These are phyloP conservation scores for Threskiornis aethiopicus DNA, from an alignment of 2,797 vertebrate genomes.

Conservation along the genomic window DNA sequence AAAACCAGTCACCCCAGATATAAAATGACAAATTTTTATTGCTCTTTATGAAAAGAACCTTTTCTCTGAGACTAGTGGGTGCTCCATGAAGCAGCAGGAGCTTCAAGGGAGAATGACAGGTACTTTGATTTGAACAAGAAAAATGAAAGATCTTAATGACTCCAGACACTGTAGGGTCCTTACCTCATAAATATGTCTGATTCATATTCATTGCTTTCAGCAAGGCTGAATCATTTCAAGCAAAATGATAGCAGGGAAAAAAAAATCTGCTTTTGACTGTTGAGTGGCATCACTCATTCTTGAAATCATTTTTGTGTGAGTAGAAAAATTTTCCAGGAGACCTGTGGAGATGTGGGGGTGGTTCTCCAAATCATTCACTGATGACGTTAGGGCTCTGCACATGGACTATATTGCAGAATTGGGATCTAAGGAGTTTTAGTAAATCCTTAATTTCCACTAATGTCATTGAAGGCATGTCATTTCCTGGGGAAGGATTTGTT, in stretches of 20 bases:
- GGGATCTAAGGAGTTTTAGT: background rate
- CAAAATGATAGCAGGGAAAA: conserved; percentile 8
- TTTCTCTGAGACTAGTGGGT: background rate
- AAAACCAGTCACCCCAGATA: background rate
- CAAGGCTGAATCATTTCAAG: conserved; percentile 7
- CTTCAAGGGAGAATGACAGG: conserved; percentile 22
- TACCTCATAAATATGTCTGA: conserved; percentile 59
- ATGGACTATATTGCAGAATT: background rate
- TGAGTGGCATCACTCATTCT: background rate
- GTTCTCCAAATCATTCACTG: background rate
- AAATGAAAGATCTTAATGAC: conserved; percentile 46
- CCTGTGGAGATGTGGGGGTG: rapidly evolving
- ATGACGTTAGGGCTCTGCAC: background rate
- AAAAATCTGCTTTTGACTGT: background rate
- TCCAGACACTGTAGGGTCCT: conserved; percentile 24
- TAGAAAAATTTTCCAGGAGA: background rate
- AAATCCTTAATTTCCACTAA: background rate
- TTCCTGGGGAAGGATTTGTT: background rate
- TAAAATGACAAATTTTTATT: background rate
- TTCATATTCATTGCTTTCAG: conserved; percentile 49
- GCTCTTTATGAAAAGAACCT: background rate
- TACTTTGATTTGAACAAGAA: conserved; percentile 49
- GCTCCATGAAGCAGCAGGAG: background rate
- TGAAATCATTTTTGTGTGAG: background rate
- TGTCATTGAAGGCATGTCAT: background rate